phyloP scores from a whole-genome alignment of 1,140 invertebrate species.

The Saccostrea glomerata region DNA sequence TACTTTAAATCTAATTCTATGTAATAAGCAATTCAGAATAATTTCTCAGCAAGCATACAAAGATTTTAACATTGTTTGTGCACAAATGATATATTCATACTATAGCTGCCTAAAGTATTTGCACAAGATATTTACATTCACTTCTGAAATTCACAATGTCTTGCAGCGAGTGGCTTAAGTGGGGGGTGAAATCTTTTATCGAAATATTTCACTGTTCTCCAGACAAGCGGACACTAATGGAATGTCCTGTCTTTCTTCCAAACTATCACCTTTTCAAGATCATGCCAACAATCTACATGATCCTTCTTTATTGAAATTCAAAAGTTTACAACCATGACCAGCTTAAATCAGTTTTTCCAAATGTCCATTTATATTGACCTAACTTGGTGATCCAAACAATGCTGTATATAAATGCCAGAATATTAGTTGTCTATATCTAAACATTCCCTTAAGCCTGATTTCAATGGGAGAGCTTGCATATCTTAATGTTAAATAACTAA shows the following conservation, averaged over 20 bases:
- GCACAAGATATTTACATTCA: conserved; percentile 6
- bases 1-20: background rate
- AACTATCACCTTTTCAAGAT: conserved; percentile 13
- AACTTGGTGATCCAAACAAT: background rate
- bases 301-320: conserved; percentile 29
- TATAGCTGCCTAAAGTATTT: background rate
- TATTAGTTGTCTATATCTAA: conserved; percentile 11
- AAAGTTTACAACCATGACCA: background rate
- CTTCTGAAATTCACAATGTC: background rate
- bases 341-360: conserved; percentile 31
- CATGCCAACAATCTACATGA: conserved; percentile 28
- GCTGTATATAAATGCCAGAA: background rate
- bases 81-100: conserved; percentile 2
- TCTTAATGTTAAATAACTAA: conserved; percentile 26
- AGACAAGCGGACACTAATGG: background rate
- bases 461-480: conserved; percentile 8
- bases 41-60: background rate
- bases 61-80: conserved; percentile 13
- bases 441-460: conserved; percentile 21
- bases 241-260: conserved; percentile 1
- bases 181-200: conserved; percentile 7
- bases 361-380: conserved; percentile 23
- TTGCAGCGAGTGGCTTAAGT: background rate
- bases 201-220: conserved; percentile 10
- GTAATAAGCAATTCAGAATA: background rate